Conservation (phyloP, 2,888 invertebrate species). For the Cecidostiba fungosa region DNA sequence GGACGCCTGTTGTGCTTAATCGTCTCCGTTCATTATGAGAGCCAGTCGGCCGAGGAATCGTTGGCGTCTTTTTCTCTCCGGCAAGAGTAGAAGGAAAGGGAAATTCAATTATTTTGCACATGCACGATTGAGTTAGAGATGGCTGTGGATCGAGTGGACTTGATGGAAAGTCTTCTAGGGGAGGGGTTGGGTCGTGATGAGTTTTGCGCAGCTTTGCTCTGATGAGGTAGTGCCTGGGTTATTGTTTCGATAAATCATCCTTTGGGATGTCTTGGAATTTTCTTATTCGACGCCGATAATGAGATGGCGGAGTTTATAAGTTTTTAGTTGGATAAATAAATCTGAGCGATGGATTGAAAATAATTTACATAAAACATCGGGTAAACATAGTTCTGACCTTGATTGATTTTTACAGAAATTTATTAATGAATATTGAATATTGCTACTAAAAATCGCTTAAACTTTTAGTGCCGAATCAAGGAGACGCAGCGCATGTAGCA, state of each 20-base stretch:
- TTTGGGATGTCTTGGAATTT: not conserved
- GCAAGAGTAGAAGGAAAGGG: not conserved
- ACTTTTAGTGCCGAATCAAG: too few relatives aligned
- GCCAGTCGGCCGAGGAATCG: conserved; percentile 23
- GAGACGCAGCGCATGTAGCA: too few relatives aligned
- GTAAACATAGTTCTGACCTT: too few relatives aligned
- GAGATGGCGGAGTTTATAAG: not conserved
- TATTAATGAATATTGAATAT: too few relatives aligned
- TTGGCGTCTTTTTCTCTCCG: not conserved
- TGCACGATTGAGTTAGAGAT: not conserved
- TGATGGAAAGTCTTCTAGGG: too few relatives aligned
- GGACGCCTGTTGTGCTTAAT: conserved; percentile 46
- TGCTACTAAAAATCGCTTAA: too few relatives aligned
- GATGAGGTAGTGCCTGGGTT: not conserved
- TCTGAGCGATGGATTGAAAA: too few relatives aligned
- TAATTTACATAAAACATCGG: too few relatives aligned
- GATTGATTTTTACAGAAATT: too few relatives aligned
- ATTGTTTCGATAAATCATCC: not conserved
- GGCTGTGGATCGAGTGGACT: too few relatives aligned
- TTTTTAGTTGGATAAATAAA: too few relatives aligned
- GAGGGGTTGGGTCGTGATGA: not conserved
- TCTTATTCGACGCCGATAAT: not conserved
- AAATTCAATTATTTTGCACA: conserved; percentile 42
- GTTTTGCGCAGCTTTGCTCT: not conserved
- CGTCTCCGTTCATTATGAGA: conserved; percentile 51